Evolutionary conservation across 1,140 invertebrate species (phyloP), one percentile per base, ranked within the genome.

Genomic region (Zaprionus nigranus): DNA sequence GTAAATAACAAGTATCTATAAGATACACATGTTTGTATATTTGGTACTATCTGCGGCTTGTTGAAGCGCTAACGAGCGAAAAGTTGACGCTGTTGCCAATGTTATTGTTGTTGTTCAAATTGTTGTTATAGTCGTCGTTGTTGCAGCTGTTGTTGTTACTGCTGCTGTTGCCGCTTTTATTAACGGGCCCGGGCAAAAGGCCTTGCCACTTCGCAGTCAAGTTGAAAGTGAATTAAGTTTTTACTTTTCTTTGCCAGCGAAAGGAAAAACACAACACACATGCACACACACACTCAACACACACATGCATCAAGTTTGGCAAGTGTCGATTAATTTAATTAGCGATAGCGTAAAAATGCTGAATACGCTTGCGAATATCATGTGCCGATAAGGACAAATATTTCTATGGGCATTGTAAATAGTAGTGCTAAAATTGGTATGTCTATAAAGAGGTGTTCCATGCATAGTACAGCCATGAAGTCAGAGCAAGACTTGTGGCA

Each of bases 181-280:
- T 40, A 77, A 73, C 69, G 59, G 46, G 1, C 20, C 28, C 11
- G 3, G 58, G 69, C 58, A 63, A 72, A 66, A 72, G 78, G 69
- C 78, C 77, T 79, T 77, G 78, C 69, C 63, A 68, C 68, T 72
- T 72, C 64, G 67, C 63, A 70, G 67, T 77, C 73, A 72, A 83
- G 81, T 78, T 84, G 82, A 84, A 84, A 84, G 81, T 84, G 82
- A 84, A 84, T 84, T 84, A 78, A 84, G 71, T 81, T 84, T 84
- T 80, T 71, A 63, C 58, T 80, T 84, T 80, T 84, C 66, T 79
- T 78, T 73, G 57, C 20, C 53, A 61, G 64, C 69, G 78, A 78
- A 78, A 79, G 67, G 61, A 69, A 53, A 58, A 77, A 75, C 71
- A 74, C 34, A 58, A 60, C 69, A 30, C 9, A 59, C 26, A 43